A percentile compares a stretch with the other conserved stretches of the same genome.
Evolutionary conservation across 2,797 vertebrate species (phyloP).

Genomic region (Atherinosoma microstoma): DNA sequence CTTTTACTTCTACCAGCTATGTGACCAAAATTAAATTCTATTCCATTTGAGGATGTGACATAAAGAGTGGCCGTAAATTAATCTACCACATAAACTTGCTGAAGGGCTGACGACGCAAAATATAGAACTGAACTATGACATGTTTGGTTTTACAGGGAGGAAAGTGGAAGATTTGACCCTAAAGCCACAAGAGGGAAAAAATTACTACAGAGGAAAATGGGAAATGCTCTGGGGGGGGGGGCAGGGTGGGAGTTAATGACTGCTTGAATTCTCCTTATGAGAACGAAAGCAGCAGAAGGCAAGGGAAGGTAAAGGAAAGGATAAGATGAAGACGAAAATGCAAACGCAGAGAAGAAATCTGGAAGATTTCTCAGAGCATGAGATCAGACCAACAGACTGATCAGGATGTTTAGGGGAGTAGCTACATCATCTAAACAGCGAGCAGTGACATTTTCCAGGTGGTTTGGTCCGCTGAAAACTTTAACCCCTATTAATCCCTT

Average conservation of each 20-base stretch:
- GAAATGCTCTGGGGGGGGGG: slow-evolving; percentile 9
- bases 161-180: slow-evolving; percentile 56
- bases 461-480: no score
- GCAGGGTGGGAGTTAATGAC: not conserved
- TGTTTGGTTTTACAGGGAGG: slow-evolving; percentile 36
- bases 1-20: slow-evolving; percentile 22
- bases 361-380: no score
- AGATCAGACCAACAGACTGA: no score
- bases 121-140: slow-evolving; percentile 11
- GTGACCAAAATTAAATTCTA: slow-evolving; percentile 36
- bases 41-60: slow-evolving; percentile 27
- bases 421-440: no score
- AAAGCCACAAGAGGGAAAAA: slow-evolving; percentile 40
- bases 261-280: slow-evolving; percentile 48
- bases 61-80: slow-evolving; percentile 19
- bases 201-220: slow-evolving; percentile 49
- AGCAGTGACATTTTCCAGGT: no score
- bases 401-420: no score
- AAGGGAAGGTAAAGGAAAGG: not conserved
- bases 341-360: slow-evolving; percentile 7
- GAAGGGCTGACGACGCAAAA: slow-evolving; percentile 46
- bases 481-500: no score
- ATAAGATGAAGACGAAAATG: not conserved
- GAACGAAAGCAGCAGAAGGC: slow-evolving; percentile 11
- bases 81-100: slow-evolving; percentile 15